Percentiles rank a stretch among this genome's conserved stretches.
These are phyloP conservation scores for Hemibagrus guttatus DNA, from an alignment of 2,797 vertebrate genomes.

Conservation along the genomic window DNA sequence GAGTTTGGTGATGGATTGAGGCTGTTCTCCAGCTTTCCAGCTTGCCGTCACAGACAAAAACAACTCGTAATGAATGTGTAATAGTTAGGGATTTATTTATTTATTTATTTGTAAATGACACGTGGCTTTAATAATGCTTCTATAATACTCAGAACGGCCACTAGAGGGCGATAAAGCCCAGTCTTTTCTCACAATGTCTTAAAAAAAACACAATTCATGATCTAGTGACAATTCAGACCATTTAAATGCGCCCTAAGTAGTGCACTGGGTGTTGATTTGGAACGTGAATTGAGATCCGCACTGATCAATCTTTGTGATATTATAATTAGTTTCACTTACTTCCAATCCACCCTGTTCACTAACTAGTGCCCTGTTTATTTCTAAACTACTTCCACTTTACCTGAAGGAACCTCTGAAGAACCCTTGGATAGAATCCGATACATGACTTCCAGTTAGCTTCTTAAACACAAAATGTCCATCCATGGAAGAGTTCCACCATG, in stretches of 20 bases:
- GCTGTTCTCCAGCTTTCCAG: not conserved
- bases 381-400: not conserved
- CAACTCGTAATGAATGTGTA: not conserved
- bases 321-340: not conserved
- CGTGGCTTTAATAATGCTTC: not conserved
- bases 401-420: not conserved
- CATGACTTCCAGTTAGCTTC: not conserved
- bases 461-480: not conserved
- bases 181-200: not conserved
- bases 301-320: not conserved
- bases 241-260: not conserved
- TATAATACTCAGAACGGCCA: not conserved
- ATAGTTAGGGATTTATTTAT: not conserved
- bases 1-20: not conserved
- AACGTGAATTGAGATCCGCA: not conserved
- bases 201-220: too few species aligned
- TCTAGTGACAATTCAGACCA: not conserved
- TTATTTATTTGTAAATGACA: not conserved
- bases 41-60: not conserved
- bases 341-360: constrained; percentile 4
- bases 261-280: not conserved
- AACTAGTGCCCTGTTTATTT: not conserved
- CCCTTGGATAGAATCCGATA: not conserved
- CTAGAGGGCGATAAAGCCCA: not conserved
- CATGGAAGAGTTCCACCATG: not conserved